A percentile compares a stretch with the other conserved stretches of the same genome.
Conservation (phyloP, 2,113 vertebrate genomes). For the Aptenodytes forsteri region DNA sequence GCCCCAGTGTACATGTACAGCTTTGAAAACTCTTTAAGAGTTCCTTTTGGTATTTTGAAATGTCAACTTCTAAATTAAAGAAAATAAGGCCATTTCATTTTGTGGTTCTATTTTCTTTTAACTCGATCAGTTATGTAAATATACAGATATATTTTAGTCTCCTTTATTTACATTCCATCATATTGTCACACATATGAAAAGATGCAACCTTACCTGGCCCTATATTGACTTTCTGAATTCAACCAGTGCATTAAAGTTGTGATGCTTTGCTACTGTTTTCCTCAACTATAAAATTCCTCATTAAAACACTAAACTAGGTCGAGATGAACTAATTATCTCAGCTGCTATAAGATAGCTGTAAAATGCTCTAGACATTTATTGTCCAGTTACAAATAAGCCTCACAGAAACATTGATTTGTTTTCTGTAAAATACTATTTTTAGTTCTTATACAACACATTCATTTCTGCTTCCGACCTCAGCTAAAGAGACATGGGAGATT, state of each 20-base stretch:
- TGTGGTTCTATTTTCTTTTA: background rate
- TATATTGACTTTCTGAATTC: background rate
- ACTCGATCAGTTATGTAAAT: background rate
- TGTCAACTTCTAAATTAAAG: background rate
- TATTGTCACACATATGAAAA: background rate
- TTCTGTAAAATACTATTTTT: background rate
- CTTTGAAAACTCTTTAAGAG: background rate
- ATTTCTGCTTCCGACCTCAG: background rate
- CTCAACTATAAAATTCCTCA: background rate
- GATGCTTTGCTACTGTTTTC: background rate
- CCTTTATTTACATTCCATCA: background rate
- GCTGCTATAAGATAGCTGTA: background rate
- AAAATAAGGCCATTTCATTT: background rate
- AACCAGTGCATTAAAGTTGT: background rate
- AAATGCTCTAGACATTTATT: background rate
- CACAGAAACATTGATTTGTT: background rate
- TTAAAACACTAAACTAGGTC: background rate
- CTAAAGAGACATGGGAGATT: background rate
- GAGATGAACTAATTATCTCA: background rate
- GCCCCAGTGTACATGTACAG: background rate
- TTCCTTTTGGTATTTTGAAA: background rate
- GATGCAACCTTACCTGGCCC: background rate
- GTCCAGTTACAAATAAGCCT: background rate
- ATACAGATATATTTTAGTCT: background rate
- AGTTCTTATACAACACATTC: background rate